Evolutionary conservation across 2,888 invertebrate species (phyloP).

Genomic region (Eurytoma adleriae): DNA sequence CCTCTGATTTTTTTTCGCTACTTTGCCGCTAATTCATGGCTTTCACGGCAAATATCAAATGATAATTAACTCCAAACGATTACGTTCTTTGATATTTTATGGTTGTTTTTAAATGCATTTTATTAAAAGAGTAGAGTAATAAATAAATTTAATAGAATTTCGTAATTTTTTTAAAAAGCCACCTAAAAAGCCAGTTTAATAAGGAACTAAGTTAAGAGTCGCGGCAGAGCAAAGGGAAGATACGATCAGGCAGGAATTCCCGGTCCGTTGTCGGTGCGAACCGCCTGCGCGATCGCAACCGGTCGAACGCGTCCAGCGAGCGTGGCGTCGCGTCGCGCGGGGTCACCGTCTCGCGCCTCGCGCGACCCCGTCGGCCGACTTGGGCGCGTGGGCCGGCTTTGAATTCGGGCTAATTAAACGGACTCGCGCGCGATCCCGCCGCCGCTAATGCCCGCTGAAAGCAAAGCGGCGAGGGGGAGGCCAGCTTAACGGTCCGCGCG

Average conservation of each 20-base stretch:
- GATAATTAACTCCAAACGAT: no score
- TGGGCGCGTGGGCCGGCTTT: conserved; percentile 26
- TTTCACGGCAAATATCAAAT: background rate
- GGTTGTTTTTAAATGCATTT: no score
- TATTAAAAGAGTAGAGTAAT: no score
- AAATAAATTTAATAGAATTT: no score
- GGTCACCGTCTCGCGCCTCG: background rate
- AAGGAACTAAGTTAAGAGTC: no score
- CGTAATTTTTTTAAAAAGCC: no score
- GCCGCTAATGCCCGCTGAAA: conserved; percentile 48
- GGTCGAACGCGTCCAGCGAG: conserved; percentile 4
- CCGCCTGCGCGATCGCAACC: conserved; percentile 42
- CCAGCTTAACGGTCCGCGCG: conserved; percentile 38
- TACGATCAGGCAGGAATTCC: no score
- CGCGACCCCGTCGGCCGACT: conserved; percentile 3
- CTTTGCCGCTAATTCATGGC: background rate
- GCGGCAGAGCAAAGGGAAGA: no score
- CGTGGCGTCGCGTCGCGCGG: conserved; percentile 39
- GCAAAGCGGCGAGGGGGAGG: background rate
- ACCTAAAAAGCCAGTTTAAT: no score
- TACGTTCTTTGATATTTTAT: no score
- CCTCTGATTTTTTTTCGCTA: background rate
- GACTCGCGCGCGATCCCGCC: conserved; percentile 24
- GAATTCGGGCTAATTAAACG: conserved; percentile 54
- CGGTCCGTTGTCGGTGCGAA: no score